These are phyloP conservation scores for Boleophthalmus pectinirostris DNA, from an alignment of 2,113 vertebrate genomes.

Conservation along the genomic window DNA sequence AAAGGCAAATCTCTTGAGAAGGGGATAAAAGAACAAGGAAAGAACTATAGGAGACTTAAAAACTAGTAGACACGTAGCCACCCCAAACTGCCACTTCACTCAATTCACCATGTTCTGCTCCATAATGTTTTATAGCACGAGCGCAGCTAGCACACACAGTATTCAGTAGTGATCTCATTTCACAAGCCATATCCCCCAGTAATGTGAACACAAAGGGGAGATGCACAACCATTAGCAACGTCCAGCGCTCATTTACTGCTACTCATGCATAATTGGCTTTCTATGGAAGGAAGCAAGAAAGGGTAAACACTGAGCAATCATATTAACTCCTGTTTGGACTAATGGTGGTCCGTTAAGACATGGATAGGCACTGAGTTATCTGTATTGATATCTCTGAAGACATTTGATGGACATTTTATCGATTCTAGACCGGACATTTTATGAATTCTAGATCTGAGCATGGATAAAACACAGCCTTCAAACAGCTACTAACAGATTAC, in stretches of 20 bases:
- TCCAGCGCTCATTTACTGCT: conserved; percentile 64
- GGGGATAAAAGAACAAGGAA: conserved; percentile 28
- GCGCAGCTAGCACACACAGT: conserved; percentile 68
- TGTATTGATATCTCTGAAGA: conserved; percentile 20
- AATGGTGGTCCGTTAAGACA: conserved; percentile 73
- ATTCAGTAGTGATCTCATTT: conserved; percentile 77
- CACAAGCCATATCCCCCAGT: conserved; percentile 78
- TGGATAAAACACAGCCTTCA: conserved; percentile 13
- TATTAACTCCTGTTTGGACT: conserved; percentile 67
- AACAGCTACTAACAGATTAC: conserved; percentile 20
- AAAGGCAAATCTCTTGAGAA: conserved; percentile 30
- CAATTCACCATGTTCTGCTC: conserved; percentile 71
- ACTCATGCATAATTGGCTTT: conserved; percentile 70
- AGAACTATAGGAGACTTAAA: conserved; percentile 38
- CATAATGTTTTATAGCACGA: conserved; percentile 76
- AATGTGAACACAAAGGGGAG: conserved; percentile 76
- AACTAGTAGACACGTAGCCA: conserved; percentile 53
- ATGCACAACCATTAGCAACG: conserved; percentile 67
- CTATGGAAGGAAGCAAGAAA: conserved; percentile 62
- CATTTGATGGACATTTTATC: no score
- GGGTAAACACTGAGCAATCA: conserved; percentile 70
- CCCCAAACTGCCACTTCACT: conserved; percentile 60
- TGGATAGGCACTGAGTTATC: conserved; percentile 12
- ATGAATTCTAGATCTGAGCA: background rate
- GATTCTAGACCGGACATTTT: background rate